Base-by-base conservation (phyloP, 1,140 invertebrate species). In the Nasonia longicornis region DNA sequence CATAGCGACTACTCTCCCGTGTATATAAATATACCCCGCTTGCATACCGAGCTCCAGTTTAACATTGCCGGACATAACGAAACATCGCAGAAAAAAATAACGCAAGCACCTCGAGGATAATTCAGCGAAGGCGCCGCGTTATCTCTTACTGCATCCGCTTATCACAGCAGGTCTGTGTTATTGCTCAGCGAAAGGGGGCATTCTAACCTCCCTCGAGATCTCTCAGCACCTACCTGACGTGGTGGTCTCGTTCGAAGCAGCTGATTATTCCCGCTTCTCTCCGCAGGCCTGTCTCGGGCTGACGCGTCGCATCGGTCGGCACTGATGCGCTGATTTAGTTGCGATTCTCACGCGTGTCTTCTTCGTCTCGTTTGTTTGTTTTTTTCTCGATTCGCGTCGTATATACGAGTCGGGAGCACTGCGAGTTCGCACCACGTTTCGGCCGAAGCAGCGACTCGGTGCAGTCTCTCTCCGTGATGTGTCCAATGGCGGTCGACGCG, bases 131-230 rank as follows among this genome's bases (percentile, higher is more conserved):
- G 38, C 38, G 10, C 10, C 38, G 38, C 38, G 38, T 42, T 48
- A 16, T 48, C 14, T 48, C 45, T 26, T 12, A 48, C 12, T 16
- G 45, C 2, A 48, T 3, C 45, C 42, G 10, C 45, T 48, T 7
- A n/a, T 58, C 14, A 20, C 52, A n/a, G 16, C 52, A 6, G 52
- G 52, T 20, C 38, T 58, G n/a, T 1, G 11, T 35, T 42, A 38
- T 38, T 20, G n/a, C 16, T 26, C 3, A 10, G 45, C 0, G 12
- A 64, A 63, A 66, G n/a, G 20, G 11, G 58, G 3, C n/a, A 76
- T 66, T 76, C 74, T 77, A 77, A 77, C 75, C 75, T 29, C 38
- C 74, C 14, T 29, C 7, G 1, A 76, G 4, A 66, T 42, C 1
- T 12, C 29, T 20, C 4, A 26, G 20, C 31, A 22, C 64, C n/a